These are phyloP conservation scores for Galerucella calmariensis DNA, from an alignment of 2,888 invertebrate species.

Conservation along the genomic window DNA sequence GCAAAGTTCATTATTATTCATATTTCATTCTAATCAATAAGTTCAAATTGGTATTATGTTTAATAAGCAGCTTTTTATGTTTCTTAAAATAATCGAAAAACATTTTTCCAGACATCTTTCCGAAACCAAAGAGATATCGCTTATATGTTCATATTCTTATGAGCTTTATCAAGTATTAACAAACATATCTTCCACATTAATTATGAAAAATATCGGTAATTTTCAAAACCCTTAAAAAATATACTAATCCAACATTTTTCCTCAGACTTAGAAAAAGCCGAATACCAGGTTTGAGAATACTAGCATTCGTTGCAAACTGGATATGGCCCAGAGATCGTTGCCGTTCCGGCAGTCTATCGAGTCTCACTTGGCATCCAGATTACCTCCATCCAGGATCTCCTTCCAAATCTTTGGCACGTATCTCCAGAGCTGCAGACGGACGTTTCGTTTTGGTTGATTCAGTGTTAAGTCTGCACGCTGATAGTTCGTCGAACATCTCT, in stretches of 20 bases:
- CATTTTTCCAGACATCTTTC: no score
- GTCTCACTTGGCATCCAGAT: slow-evolving; percentile 64
- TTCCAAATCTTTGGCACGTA: slow-evolving; percentile 70
- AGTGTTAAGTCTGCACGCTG: slow-evolving; percentile 67
- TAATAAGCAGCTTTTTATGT: no score
- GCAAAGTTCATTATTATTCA: no score
- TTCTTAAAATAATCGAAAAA: no score
- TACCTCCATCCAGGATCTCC: slow-evolving; percentile 60
- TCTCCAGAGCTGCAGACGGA: slow-evolving; percentile 80
- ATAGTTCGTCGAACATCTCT: slow-evolving; percentile 70
- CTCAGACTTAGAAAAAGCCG: slow-evolving; percentile 91
- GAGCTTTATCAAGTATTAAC: no score
- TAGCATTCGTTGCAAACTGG: slow-evolving; percentile 77
- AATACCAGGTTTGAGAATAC: slow-evolving; percentile 90
- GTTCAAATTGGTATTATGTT: no score
- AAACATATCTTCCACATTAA: neutral
- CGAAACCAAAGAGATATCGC: no score
- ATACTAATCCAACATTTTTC: slow-evolving; percentile 6
- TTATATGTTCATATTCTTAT: no score
- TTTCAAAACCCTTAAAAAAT: neutral
- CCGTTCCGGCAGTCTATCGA: slow-evolving; percentile 65
- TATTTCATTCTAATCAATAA: no score
- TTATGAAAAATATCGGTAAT: neutral
- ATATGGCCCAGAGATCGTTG: slow-evolving; percentile 82
- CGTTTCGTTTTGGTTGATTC: slow-evolving; percentile 75